phyloP scores from a whole-genome alignment of 2,797 vertebrate species.

The Thunnus albacares region DNA sequence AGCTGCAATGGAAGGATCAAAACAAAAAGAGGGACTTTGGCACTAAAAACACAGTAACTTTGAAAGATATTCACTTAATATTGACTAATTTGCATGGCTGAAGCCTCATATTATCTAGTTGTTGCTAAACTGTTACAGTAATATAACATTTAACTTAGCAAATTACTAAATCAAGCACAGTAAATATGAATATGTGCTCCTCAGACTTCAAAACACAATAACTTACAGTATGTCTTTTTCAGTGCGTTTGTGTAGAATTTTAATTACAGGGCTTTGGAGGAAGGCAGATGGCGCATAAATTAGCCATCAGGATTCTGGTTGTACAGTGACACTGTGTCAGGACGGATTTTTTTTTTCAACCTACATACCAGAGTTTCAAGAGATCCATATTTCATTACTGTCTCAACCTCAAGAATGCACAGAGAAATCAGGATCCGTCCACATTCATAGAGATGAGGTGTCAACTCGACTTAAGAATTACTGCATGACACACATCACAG shows the following conservation, averaged over 20 bases:
- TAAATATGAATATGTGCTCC: conserved; percentile 5
- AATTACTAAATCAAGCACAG: not conserved
- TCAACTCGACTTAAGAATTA: conserved; percentile 40
- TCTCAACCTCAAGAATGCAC: conserved; percentile 44
- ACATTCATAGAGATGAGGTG: conserved; percentile 24
- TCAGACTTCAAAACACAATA: conserved; percentile 13
- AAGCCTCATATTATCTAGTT: not conserved
- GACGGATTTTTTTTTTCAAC: conserved; percentile 52
- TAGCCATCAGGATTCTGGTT: conserved; percentile 56
- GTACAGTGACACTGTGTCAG: conserved; percentile 51
- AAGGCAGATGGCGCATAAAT: conserved; percentile 73
- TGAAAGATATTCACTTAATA: too few relatives aligned
- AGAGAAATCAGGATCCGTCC: conserved; percentile 43
- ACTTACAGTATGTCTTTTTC: conserved; percentile 4
- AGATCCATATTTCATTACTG: conserved; percentile 65
- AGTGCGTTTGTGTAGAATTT: conserved; percentile 44
- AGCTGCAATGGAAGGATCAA: too few relatives aligned
- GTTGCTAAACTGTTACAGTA: not conserved
- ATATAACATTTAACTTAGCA: not conserved
- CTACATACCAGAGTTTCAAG: conserved; percentile 47
- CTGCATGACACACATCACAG: conserved; percentile 29
- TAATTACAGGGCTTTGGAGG: conserved; percentile 48
- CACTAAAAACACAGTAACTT: too few relatives aligned
- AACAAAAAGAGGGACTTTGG: too few relatives aligned
- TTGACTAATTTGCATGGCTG: too few relatives aligned